These are phyloP conservation scores for Listronotus oregonensis DNA, from an alignment of 1,140 invertebrate genomes.

Conservation along the genomic window DNA sequence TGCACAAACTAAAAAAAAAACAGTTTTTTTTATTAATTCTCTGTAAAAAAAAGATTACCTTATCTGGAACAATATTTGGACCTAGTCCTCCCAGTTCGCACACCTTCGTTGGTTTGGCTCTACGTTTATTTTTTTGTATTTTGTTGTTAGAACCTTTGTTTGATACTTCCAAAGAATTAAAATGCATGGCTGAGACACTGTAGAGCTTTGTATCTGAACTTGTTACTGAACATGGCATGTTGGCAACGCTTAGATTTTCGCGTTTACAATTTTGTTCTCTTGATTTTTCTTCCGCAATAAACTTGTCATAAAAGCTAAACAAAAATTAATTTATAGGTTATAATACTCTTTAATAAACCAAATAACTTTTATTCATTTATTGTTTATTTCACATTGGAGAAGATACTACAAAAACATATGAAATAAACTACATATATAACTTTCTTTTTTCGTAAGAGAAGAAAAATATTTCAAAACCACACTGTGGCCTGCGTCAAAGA, in stretches of 20 bases:
- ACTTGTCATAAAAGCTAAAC: conserved; percentile 4
- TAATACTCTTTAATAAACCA: too few species aligned
- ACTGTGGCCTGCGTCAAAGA: too few species aligned
- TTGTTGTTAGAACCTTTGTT: conserved; percentile 5
- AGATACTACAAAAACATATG: too few species aligned
- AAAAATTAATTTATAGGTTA: too few species aligned
- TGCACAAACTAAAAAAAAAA: too few species aligned
- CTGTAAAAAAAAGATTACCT: conserved; percentile 21
- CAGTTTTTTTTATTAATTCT: too few species aligned
- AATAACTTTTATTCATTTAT: too few species aligned
- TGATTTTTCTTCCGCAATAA: conserved; percentile 4
- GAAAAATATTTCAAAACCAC: too few species aligned
- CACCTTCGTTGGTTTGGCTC: conserved; percentile 12
- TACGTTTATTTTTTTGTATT: neutral
- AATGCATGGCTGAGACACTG: conserved; percentile 21
- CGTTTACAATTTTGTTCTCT: neutral
- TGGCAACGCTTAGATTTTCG: neutral
- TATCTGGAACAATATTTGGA: conserved; percentile 37
- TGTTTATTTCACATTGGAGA: too few species aligned
- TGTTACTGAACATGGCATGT: neutral
- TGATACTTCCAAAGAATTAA: neutral
- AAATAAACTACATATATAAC: too few species aligned
- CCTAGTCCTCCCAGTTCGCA: conserved; percentile 33
- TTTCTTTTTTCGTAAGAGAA: too few species aligned
- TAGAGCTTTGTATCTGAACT: conserved; percentile 16